These are phyloP conservation scores for Sternarchorhynchus goeldii DNA, from an alignment of 2,797 vertebrate species.

Conservation along the genomic window DNA sequence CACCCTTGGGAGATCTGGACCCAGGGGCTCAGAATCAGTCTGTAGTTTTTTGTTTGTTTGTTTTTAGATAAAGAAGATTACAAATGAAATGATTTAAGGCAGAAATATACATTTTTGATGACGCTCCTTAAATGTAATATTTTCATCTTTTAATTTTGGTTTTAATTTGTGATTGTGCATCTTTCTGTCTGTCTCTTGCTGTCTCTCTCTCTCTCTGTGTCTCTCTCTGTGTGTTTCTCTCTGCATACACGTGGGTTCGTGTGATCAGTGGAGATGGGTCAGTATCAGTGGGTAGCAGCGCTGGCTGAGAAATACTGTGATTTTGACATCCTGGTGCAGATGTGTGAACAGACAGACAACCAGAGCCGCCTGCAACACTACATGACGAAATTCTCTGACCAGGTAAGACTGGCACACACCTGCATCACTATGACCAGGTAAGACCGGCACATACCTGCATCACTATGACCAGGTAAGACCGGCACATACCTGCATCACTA, in stretches of 20 bases:
- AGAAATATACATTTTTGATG: too few species aligned
- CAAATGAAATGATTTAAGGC: too few species aligned
- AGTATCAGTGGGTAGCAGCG: slow-evolving; percentile 88
- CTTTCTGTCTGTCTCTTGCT: background rate
- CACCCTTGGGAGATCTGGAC: background rate
- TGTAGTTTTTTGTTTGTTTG: too few species aligned
- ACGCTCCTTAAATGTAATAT: too few species aligned
- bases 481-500: background rate
- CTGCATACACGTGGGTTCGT: slow-evolving; percentile 25
- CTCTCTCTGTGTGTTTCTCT: background rate
- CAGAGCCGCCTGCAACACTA: slow-evolving; percentile 91
- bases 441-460: slow-evolving; percentile 1
- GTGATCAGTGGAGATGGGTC: slow-evolving; percentile 85
- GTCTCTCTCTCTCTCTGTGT: background rate
- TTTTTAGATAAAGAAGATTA: too few species aligned
- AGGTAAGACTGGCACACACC: slow-evolving; percentile 73
- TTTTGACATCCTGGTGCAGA: slow-evolving; percentile 94
- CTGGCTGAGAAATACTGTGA: slow-evolving; percentile 96
- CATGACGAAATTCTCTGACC: slow-evolving; percentile 91
- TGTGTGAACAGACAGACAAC: slow-evolving; percentile 95
- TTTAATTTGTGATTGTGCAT: background rate
- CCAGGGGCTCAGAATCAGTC: too few species aligned
- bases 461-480: background rate
- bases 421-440: background rate
- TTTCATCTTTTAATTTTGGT: too few species aligned